Evolutionary conservation across 2,113 vertebrate species (phyloP), one percentile per base, ranked within the genome.

Genomic region (Egretta garzetta): DNA sequence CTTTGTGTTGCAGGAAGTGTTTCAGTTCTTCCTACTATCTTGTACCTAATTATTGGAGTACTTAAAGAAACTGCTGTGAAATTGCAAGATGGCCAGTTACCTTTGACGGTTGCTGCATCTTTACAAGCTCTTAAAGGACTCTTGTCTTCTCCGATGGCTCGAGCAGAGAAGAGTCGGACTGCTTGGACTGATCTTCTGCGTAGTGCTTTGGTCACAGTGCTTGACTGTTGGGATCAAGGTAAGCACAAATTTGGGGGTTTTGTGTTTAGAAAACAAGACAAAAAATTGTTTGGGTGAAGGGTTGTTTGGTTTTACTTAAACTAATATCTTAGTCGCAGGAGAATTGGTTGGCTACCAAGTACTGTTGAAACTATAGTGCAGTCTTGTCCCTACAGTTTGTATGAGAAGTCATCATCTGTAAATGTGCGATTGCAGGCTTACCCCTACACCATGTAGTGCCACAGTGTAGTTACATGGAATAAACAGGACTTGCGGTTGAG

Each of bases 11-110:
- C 95, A 99, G 99, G 99, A 94, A 99, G 99, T 67, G 98, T 99
- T 95, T 99, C 99, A 37, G 91, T 99, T 96, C 99, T 99, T 39
- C 99, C 99, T 75, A 99, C 99, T 16, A 96, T 99, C 92, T 97
- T 99, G 72, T 99, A 99, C 97, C 98, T 99, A 86, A 98, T 99
- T 84, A 98, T 98, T 90, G 99, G 99, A 58, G 99, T 99, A 58
- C 97, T 99, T 75, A 97, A 98, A 96, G 98, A 99, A 96, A 98
- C 98, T 32, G 98, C 99, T 88, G 97, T 98, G 85, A 98, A 96
- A 86, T 90, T 97, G 33, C 80, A 4, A 59, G 97, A 96, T 62
- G 97, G 96, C 37, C 97, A 96, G 35, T 84, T 98, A 58, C 96
- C 97, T 33, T 53, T 97, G 73, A 97, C 99, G 3, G 98, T 98